Conservation (phyloP, 37 sponge, comb jelly and placozoan species). For the Spongilla lacustris region DNA sequence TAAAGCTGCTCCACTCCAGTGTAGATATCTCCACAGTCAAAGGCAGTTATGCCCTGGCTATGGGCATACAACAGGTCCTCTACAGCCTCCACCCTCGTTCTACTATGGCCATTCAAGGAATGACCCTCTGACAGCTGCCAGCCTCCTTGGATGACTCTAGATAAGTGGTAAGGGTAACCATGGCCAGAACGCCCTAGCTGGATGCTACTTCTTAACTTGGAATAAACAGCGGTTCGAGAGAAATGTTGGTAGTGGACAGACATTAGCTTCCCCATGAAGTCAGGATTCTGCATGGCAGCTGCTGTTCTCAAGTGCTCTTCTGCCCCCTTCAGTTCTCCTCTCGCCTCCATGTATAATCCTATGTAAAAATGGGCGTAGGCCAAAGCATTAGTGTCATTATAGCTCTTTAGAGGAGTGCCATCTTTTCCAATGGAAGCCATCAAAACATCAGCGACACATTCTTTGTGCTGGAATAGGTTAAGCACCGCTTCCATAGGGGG, state of each 20-base stretch:
- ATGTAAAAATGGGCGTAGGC: constrained; percentile 72
- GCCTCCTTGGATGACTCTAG: constrained; percentile 56
- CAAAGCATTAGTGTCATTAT: constrained; percentile 60
- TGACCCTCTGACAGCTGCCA: constrained; percentile 69
- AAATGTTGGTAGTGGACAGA: constrained; percentile 35
- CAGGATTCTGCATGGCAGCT: constrained; percentile 43
- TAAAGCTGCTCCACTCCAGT: constrained; percentile 68
- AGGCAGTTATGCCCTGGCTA: constrained; percentile 38
- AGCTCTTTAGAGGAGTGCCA: constrained; percentile 35
- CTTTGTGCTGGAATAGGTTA: constrained; percentile 28
- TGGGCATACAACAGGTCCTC: constrained; percentile 19
- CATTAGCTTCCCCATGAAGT: constrained; percentile 68
- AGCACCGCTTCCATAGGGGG: constrained; percentile 59
- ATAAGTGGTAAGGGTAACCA: neutral
- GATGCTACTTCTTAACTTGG: neutral
- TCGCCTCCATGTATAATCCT: constrained; percentile 42
- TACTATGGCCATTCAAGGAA: neutral
- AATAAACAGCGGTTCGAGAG: neutral
- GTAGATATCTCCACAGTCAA: constrained; percentile 82
- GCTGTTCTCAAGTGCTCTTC: constrained; percentile 42
- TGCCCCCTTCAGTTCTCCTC: constrained; percentile 1
- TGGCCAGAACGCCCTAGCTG: neutral
- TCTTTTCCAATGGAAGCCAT: constrained; percentile 3
- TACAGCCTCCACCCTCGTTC: neutral
- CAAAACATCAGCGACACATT: constrained; percentile 37